phyloP scores from a whole-genome alignment of 2,113 vertebrate species.

The Clarias magur region DNA sequence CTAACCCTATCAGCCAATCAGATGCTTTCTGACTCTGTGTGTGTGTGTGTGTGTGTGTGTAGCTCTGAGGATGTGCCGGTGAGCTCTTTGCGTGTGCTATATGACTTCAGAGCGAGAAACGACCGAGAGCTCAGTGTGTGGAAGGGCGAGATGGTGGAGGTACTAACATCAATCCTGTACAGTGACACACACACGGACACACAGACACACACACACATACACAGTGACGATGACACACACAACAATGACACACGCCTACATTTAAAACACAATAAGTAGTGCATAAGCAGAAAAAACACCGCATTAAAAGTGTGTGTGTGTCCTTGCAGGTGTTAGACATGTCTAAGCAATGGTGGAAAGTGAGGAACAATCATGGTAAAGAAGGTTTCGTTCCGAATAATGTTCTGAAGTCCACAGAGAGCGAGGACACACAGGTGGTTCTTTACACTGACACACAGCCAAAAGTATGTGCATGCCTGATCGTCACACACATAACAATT shows the following conservation, averaged over 20 bases:
- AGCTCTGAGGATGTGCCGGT: constrained; percentile 26
- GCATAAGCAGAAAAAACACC: background rate
- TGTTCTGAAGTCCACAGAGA: constrained; percentile 70
- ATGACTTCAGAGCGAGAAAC: constrained; percentile 84
- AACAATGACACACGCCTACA: background rate
- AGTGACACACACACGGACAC: background rate
- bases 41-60: no score
- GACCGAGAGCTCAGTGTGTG: constrained; percentile 78
- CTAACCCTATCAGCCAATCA: background rate
- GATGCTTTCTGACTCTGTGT: background rate
- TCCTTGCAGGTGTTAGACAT: constrained; percentile 81
- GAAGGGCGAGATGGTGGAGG: constrained; percentile 82
- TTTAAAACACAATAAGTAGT: background rate
- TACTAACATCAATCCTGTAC: constrained; percentile 49
- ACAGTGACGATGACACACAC: no score
- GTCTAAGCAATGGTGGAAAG: constrained; percentile 89
- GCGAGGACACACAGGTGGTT: background rate
- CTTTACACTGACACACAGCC: background rate
- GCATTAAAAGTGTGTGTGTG: constrained; percentile 7
- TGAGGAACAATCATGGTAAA: constrained; percentile 71
- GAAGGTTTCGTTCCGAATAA: constrained; percentile 86
- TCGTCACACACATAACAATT: background rate
- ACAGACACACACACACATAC: no score
- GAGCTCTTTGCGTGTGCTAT: constrained; percentile 62
- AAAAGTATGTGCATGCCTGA: background rate